Conservation (phyloP, 2,797 vertebrate genomes). For the Girardinus metallicus region DNA sequence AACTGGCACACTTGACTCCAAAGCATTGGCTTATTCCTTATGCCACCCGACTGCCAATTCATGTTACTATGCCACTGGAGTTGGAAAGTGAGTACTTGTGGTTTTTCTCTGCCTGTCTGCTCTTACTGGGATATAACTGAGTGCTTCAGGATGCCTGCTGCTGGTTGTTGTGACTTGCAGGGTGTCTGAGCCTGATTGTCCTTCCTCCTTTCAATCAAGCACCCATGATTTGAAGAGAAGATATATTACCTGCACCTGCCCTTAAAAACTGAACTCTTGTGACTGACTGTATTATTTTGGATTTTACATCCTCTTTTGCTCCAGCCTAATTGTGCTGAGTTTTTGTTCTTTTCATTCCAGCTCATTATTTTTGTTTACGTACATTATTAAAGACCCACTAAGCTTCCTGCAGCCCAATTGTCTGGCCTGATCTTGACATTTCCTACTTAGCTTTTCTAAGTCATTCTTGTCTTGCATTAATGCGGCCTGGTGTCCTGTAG, state of each 20-base stretch:
- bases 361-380: conserved; percentile 11
- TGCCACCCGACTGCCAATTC: conserved; percentile 54
- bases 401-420: conserved; percentile 44
- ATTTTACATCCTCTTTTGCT: conserved; percentile 27
- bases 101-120: conserved; percentile 50
- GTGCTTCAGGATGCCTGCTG: conserved; percentile 41
- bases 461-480: conserved; percentile 26
- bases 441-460: conserved; percentile 36
- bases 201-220: conserved; percentile 69
- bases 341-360: conserved; percentile 12
- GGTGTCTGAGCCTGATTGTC: conserved; percentile 66
- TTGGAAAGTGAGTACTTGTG: conserved; percentile 42
- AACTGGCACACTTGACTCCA: conserved; percentile 61
- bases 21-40: conserved; percentile 54
- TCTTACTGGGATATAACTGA: conserved; percentile 43
- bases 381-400: neutral
- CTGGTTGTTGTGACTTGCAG: conserved; percentile 37
- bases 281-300: conserved; percentile 44
- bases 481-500: conserved; percentile 29
- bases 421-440: conserved; percentile 44
- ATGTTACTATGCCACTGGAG: conserved; percentile 60
- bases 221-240: conserved; percentile 37
- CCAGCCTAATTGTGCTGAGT: conserved; percentile 9
- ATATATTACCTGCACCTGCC: conserved; percentile 52
- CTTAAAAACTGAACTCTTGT: conserved; percentile 38